A percentile compares a stretch with the other conserved stretches of the same genome.
phyloP scores from a whole-genome alignment of 37 sponge, comb jelly and placozoan species.

The Mnemiopsis leidyi region DNA sequence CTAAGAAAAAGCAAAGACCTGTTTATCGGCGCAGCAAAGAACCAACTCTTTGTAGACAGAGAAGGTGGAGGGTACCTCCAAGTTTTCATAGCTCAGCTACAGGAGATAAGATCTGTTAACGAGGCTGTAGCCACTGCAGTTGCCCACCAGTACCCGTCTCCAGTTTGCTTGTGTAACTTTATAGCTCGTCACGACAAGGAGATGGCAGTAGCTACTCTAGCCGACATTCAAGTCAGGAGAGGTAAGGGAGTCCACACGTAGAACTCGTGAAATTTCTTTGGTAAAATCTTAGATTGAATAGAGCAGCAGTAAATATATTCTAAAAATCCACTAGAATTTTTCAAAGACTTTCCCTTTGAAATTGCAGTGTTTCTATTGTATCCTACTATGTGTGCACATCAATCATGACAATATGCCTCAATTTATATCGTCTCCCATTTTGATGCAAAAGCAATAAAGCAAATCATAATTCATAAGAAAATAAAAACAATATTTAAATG shows the following conservation, averaged over 20 bases:
- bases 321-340: no score
- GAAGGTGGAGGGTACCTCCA: neutral
- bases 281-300: no score
- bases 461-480: no score
- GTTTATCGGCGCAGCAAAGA: neutral
- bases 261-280: no score
- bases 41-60: neutral
- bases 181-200: neutral
- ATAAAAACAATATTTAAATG: no score
- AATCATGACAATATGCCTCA: no score
- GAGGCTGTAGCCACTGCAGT: slow-evolving; percentile 30
- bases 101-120: slow-evolving; percentile 16
- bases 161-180: neutral
- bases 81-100: slow-evolving; percentile 36
- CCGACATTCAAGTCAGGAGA: slow-evolving; percentile 1
- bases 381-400: no score
- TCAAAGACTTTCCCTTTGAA: no score
- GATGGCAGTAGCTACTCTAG: neutral
- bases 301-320: no score
- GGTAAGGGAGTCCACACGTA: neutral
- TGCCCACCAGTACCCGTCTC: slow-evolving; percentile 45
- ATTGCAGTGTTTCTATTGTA: no score
- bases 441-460: no score
- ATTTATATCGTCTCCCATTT: no score
- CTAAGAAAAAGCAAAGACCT: neutral